Percentiles rank a stretch among this genome's conserved stretches.
phyloP scores from a whole-genome alignment of 2,797 vertebrate genomes.

The Dermochelys coriacea region DNA sequence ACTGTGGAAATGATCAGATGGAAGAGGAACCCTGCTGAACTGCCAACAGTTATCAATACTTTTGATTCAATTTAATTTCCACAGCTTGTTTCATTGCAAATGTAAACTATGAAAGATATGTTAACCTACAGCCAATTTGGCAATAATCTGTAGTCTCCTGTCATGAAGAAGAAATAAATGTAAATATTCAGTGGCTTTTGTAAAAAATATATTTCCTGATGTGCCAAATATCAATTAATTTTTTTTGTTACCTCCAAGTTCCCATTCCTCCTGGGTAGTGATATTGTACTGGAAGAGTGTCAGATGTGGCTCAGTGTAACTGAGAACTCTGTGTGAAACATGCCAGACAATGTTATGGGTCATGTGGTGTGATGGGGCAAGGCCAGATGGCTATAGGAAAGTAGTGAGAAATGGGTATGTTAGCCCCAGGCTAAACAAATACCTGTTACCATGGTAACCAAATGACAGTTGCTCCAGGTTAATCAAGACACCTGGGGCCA shows the following conservation, averaged over 20 bases:
- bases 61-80: background rate
- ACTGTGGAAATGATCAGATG: background rate
- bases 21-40: background rate
- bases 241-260: background rate
- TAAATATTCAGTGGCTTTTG: background rate
- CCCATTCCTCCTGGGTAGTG: accelerated
- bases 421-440: too few species aligned
- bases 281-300: background rate
- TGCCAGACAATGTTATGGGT: background rate
- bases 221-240: background rate
- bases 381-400: too few species aligned
- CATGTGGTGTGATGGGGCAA: background rate
- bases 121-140: background rate
- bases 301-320: background rate
- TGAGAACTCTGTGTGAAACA: background rate
- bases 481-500: too few species aligned
- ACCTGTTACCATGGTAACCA: too few species aligned
- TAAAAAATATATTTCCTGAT: background rate
- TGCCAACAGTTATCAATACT: background rate
- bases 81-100: background rate
- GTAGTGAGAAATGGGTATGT: too few species aligned
- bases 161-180: accelerated
- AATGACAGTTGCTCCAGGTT: too few species aligned
- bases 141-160: background rate
- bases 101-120: background rate